Evolutionary conservation across 2,797 vertebrate genomes (phyloP).

Genomic region (Echiichthys vipera): DNA sequence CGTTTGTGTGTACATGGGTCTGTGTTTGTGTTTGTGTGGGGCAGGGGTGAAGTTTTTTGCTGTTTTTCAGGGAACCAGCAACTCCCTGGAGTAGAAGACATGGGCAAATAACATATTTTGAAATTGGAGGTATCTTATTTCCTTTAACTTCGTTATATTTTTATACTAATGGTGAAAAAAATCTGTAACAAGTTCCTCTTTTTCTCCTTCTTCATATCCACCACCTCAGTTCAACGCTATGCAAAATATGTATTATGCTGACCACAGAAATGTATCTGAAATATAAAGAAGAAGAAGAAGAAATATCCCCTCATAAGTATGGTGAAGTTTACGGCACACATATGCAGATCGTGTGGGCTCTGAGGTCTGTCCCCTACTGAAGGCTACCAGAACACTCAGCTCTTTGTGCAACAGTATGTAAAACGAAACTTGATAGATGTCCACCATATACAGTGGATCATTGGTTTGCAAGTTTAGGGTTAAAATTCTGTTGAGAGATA

Average conservation of each 20-base stretch:
- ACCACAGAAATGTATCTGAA: slow-evolving; percentile 64
- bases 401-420: slow-evolving; percentile 73
- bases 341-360: slow-evolving; percentile 71
- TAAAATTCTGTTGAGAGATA: slow-evolving; percentile 61
- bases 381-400: slow-evolving; percentile 65
- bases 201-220: slow-evolving; percentile 36
- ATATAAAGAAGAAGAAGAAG: slow-evolving; percentile 61
- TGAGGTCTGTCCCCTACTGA: slow-evolving; percentile 65
- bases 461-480: slow-evolving; percentile 57
- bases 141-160: slow-evolving; percentile 22
- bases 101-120: slow-evolving; percentile 15
- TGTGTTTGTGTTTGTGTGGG: slow-evolving; percentile 17
- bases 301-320: slow-evolving; percentile 58
- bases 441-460: slow-evolving; percentile 57
- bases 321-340: slow-evolving; percentile 52
- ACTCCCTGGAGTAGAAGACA: background rate
- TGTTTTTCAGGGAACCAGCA: slow-evolving; percentile 20
- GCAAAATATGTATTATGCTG: slow-evolving; percentile 40
- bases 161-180: slow-evolving; percentile 12
- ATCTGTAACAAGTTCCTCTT: slow-evolving; percentile 42
- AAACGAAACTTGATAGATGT: slow-evolving; percentile 78
- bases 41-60: background rate
- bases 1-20: slow-evolving; percentile 16
- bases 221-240: slow-evolving; percentile 34
- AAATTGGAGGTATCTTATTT: slow-evolving; percentile 26